A percentile compares a stretch with the other conserved stretches of the same genome.
Evolutionary conservation across 2,113 vertebrate species (phyloP).

Genomic region (rat (Rattus norvegicus)): GRCr8 NC_086034.1:49741001-49741500

Average conservation of each 20-base stretch:
- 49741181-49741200: constrained; percentile 17
- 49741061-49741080: neutral
- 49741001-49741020: neutral
- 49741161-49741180: neutral
- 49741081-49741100: neutral
- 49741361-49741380: neutral
- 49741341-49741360: neutral
- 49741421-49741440: constrained; percentile 17
- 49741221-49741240: neutral
- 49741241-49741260: neutral
- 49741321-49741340: neutral
- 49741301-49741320: neutral
- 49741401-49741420: neutral
- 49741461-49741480: constrained; percentile 51
- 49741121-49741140: neutral
- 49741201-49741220: neutral
- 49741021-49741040: neutral
- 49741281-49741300: neutral
- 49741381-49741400: neutral
- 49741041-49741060: neutral
- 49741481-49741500: neutral
- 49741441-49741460: neutral
- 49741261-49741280: neutral
- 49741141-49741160: neutral
- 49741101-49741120: neutral